Evolutionary conservation across 2,888 invertebrate genomes (phyloP).

Genomic region (Sinelater perroti): DNA sequence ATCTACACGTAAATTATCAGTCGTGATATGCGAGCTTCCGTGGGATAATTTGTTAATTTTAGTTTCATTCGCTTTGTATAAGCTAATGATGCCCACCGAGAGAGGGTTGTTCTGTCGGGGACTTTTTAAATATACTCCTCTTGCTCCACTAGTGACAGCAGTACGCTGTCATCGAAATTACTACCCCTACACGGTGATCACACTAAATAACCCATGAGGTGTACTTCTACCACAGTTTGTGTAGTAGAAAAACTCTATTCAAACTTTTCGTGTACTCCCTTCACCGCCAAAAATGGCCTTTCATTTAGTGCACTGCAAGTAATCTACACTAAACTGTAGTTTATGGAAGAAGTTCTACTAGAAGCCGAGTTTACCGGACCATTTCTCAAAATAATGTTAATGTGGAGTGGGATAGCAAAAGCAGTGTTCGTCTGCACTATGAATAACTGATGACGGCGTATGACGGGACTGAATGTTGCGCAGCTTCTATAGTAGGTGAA

Average conservation of each 20-base stretch:
- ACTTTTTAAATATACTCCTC: constrained; percentile 47
- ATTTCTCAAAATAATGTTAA: constrained; percentile 64
- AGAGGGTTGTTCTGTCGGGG: constrained; percentile 45
- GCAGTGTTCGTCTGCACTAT: constrained; percentile 76
- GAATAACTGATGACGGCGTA: constrained; percentile 60
- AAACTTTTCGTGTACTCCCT: constrained; percentile 64
- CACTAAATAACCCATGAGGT: constrained; percentile 55
- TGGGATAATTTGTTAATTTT: constrained; percentile 41
- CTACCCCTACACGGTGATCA: constrained; percentile 46
- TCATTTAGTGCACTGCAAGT: constrained; percentile 60
- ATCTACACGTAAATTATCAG: constrained; percentile 43
- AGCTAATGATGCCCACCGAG: constrained; percentile 59
- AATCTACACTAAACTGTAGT: constrained; percentile 40
- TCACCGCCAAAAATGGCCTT: constrained; percentile 71
- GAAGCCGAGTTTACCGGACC: constrained; percentile 44
- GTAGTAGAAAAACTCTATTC: constrained; percentile 53
- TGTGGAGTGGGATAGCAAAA: constrained; percentile 74
- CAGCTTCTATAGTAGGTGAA: constrained; percentile 68
- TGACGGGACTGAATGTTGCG: constrained; percentile 62
- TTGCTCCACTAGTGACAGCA: constrained; percentile 58
- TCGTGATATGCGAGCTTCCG: constrained; percentile 39
- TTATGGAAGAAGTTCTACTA: constrained; percentile 32
- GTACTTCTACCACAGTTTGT: constrained; percentile 53
- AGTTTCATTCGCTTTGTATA: constrained; percentile 44
- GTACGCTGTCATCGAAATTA: constrained; percentile 54